Percentiles rank a stretch among this genome's conserved stretches.
These are phyloP conservation scores for Apodemia zela DNA, from an alignment of 2,888 invertebrate genomes.

Conservation along the genomic window DNA sequence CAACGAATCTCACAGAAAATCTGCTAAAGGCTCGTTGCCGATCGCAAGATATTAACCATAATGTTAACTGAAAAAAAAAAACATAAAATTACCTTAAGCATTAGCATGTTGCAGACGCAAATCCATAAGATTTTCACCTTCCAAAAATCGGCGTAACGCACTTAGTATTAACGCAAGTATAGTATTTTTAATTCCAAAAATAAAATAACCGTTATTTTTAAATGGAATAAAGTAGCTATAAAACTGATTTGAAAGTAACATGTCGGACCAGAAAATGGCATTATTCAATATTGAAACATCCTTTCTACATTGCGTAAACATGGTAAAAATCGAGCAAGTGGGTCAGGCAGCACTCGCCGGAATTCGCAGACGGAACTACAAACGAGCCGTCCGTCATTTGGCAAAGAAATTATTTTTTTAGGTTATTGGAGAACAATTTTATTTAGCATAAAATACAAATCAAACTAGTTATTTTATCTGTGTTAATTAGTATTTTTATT, in stretches of 20 bases:
- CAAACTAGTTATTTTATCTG: no score
- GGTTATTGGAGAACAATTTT: neutral
- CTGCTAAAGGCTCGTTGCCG: no score
- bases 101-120: no score
- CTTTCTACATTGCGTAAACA: slow-evolving; percentile 41
- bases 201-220: neutral
- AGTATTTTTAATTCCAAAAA: neutral
- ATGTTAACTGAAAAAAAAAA: no score
- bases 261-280: slow-evolving; percentile 5
- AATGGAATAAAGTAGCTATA: neutral
- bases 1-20: no score
- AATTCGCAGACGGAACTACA: slow-evolving; percentile 41
- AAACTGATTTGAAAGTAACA: slow-evolving; percentile 7
- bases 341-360: slow-evolving; percentile 37
- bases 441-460: no score
- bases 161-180: no score
- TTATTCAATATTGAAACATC: slow-evolving; percentile 37
- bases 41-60: no score
- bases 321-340: slow-evolving; percentile 36
- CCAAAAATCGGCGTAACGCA: no score
- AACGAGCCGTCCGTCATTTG: slow-evolving; percentile 14
- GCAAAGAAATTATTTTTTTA: neutral
- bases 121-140: no score
- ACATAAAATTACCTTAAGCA: no score
- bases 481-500: no score